Conservation (phyloP, 2,888 invertebrate species). For the Hydriomena furcata region DNA sequence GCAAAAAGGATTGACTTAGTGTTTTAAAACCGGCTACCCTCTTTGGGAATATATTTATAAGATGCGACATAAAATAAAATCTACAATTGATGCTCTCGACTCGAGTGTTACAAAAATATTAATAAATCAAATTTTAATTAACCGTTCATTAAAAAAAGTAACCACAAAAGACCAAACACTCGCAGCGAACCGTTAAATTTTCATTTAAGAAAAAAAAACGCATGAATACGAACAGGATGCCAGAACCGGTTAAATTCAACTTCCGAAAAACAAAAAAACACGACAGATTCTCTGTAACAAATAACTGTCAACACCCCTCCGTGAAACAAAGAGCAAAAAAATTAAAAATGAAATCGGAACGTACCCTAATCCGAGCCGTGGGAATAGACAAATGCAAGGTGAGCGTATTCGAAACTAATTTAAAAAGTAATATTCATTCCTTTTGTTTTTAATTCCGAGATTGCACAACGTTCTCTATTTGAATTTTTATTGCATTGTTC, state of each 20-base stretch:
- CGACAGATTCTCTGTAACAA: conserved; percentile 77
- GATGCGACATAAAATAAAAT: no score
- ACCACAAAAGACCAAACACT: conserved; percentile 75
- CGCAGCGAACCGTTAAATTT: conserved; percentile 77
- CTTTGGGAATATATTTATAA: no score
- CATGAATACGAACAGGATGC: conserved; percentile 72
- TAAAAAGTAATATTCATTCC: conserved; percentile 80
- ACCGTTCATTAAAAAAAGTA: conserved; percentile 64
- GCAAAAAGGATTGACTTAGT: no score
- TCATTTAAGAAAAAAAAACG: conserved; percentile 64
- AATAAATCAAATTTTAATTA: conserved; percentile 82
- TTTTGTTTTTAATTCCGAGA: conserved; percentile 49
- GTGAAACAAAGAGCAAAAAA: conserved; percentile 78
- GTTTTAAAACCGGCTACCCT: no score
- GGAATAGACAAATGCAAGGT: conserved; percentile 80
- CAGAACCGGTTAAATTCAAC: conserved; percentile 74
- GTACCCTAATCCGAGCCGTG: conserved; percentile 77
- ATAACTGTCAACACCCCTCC: conserved; percentile 83
- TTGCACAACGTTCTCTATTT: conserved; percentile 28
- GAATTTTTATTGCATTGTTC: conserved; percentile 28
- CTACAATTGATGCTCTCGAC: conserved; percentile 42
- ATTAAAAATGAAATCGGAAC: conserved; percentile 72
- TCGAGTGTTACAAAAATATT: conserved; percentile 57
- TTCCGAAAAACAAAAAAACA: conserved; percentile 71
- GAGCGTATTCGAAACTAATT: conserved; percentile 81